Evolutionary conservation across 2,113 vertebrate species (phyloP).

Genomic region (crab-eating macaque (Macaca fascicularis)): T2T-MFA8v1.1 NC_088386.1:123664501-123665000

Average conservation of each 20-base stretch:
- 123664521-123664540: neutral
- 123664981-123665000: neutral
- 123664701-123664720: neutral
- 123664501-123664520: neutral
- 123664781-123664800: neutral
- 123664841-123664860: neutral
- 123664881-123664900: neutral
- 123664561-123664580: neutral
- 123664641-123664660: neutral
- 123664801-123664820: neutral
- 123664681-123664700: neutral
- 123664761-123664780: neutral
- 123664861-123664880: neutral
- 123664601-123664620: neutral
- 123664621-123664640: neutral
- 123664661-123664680: neutral
- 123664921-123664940: neutral
- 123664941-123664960: neutral
- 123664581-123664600: neutral
- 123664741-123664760: neutral
- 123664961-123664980: neutral
- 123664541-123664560: neutral
- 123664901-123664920: neutral
- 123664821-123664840: neutral
- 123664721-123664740: neutral